Evolutionary conservation across 2,797 vertebrate species (phyloP), one percentile per base, ranked within the genome.

Genomic region (Cyclura pinguis): DNA sequence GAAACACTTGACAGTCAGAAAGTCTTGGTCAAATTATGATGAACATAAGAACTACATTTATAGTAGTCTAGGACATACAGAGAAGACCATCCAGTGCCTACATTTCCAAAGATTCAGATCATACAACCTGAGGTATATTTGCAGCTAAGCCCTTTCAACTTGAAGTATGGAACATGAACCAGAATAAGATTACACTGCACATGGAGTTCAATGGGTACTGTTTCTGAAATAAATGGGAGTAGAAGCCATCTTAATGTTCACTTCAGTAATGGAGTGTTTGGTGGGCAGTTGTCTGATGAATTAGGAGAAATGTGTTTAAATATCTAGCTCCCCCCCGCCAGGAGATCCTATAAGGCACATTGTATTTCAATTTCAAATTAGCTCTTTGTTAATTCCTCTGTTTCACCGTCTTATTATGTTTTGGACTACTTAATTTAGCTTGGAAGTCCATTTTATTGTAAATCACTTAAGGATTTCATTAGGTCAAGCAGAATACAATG

Each of bases 171-270:
- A 20, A 62, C 59, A 22, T 4, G 47, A 77, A 77, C 16, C 27
- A 77, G 24, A 32, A 7, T 16, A 22, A 64, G 47, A 80, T 35
- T 6, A 29, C 10, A 52, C 27, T 35, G 35, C 32, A 67, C n/a
- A 27, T 18, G n/a, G 16, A 52, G 52, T 52, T 52, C 52, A 47
- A 35, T 29, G 6, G 35, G 77, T 69, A 27, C 32, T 38, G 29
- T 24, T 69, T 3, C 64, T 50, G 13, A 47, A 59, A 88, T 62
- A 50, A 59, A 47, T 42, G 22, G 80, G 38, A n/a, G 20, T 10
- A 74, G 35, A 74, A 72, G 69, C 27, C 82, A 62, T 84, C 86
- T 27, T 20, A 69, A 22, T 85, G 47, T 50, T 84, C 86, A 80
- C 20, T 87, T 80, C 13, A 80, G 16, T 35, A 78, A n/a, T 57